A percentile compares a stretch with the other conserved stretches of the same genome.
phyloP scores from a whole-genome alignment of 1,140 invertebrate species.

The Chironomus striatipennis region DNA sequence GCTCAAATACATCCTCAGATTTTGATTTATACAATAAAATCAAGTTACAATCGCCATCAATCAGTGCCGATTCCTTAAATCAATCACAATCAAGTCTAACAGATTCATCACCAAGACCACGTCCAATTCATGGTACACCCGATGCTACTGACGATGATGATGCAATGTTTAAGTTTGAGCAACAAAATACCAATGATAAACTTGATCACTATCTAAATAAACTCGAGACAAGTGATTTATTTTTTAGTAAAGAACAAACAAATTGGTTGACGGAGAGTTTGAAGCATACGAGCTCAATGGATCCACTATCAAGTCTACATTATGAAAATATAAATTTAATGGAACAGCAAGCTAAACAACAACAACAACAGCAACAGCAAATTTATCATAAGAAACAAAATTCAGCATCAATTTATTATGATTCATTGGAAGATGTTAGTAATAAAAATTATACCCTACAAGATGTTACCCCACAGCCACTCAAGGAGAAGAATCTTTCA shows the following conservation, averaged over 20 bases:
- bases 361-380: conserved; percentile 29
- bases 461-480: conserved; percentile 10
- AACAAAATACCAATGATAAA: conserved; percentile 45
- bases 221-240: conserved; percentile 44
- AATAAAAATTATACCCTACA: neutral
- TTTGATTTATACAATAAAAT: conserved; percentile 36
- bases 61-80: conserved; percentile 29
- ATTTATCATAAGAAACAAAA: conserved; percentile 31
- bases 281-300: neutral
- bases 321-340: conserved; percentile 26
- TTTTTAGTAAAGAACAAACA: conserved; percentile 26
- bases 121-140: conserved; percentile 50
- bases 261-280: neutral
- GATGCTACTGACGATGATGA: conserved; percentile 51
- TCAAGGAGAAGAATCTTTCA: conserved; percentile 27
- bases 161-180: conserved; percentile 53
- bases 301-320: neutral
- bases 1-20: conserved; percentile 37
- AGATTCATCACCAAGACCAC: conserved; percentile 49
- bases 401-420: conserved; percentile 28
- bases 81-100: conserved; percentile 35
- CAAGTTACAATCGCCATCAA: conserved; percentile 31
- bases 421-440: conserved; percentile 25
- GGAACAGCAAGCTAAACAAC: conserved; percentile 29
- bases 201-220: conserved; percentile 57